Base-by-base conservation (phyloP, 2,113 vertebrate genomes). In the Rissa tridactyla region DNA sequence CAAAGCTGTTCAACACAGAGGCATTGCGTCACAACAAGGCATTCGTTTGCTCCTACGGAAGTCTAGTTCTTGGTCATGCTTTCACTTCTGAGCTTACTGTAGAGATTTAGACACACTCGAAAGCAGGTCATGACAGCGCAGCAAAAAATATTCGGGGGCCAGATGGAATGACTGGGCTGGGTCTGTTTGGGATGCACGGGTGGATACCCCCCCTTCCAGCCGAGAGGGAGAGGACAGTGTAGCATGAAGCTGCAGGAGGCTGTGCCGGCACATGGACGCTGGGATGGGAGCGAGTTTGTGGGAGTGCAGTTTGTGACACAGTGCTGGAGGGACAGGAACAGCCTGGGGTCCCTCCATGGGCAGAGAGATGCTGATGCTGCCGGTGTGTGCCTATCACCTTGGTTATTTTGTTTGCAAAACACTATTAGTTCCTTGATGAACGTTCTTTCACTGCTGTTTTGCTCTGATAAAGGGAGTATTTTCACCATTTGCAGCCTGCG, bases 231-330 rank as follows among this genome's bases (percentile, higher is more conserved):
- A 46, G 65, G 82, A 80, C 72, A 66, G 94, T 38, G 73, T 85
- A 76, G 96, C 94, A 90, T 91, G 95, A 87, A 95, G 83, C 92
- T 96, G 96, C 96, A 93, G 81, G 86, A 94, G 94, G 91, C 94
- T 94, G 88, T 49, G 42, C 77, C 57, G 95, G 95, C 40, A 13
- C 83, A 94, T 92, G 95, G 87, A 97, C 76, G 92, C 91, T 62
- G 91, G 77, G 78, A 97, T 94, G 96, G 77, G 94, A 95, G 92
- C 32, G 18, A 70, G 95, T 95, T 95, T 94, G 97, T 95, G 91
- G 94, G 97, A 97, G 89, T 95, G 92, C 96, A 96, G 96, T 94
- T 96, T 97, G 95, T 92, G 96, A 95, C 91, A 95, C 94, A 97
- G 97, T 82, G 84, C 89, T 80, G 87, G 81, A 94, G 78, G 83